phyloP scores from a whole-genome alignment of 1,140 invertebrate genomes.

The Pseudobourletiella spinata region DNA sequence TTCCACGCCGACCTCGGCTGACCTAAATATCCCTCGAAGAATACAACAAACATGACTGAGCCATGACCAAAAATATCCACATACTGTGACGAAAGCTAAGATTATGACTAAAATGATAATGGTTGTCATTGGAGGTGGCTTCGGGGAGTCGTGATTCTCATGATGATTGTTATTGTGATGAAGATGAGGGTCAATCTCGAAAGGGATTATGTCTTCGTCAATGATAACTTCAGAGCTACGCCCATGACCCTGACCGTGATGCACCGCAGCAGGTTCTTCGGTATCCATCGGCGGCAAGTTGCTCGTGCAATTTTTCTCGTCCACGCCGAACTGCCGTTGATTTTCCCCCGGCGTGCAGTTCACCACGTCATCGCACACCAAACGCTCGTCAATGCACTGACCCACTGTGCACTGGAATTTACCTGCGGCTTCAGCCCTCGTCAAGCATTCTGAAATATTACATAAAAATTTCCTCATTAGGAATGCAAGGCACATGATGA shows the following conservation, averaged over 20 bases:
- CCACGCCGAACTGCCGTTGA: neutral
- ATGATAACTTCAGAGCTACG: neutral
- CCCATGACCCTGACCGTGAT: neutral
- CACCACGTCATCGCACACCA: neutral
- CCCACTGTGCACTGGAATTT: slow-evolving; percentile 2
- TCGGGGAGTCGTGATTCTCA: neutral
- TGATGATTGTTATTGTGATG: neutral
- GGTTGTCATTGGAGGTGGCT: neutral
- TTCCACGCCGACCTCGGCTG: neutral
- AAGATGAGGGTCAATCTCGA: too few species aligned
- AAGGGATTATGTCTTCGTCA: too few species aligned
- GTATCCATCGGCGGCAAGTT: neutral
- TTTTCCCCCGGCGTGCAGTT: slow-evolving; percentile 2
- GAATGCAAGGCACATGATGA: neutral
- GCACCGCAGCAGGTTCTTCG: neutral
- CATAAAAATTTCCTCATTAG: neutral
- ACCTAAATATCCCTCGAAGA: neutral
- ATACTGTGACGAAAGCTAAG: neutral
- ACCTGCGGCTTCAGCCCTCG: neutral
- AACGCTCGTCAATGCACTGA: neutral
- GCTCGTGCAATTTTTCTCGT: neutral
- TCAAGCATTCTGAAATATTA: neutral
- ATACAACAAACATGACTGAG: neutral
- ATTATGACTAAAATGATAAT: neutral
- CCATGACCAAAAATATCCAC: slow-evolving; percentile 6